A percentile compares a stretch with the other conserved stretches of the same genome.
Evolutionary conservation across 2,888 invertebrate genomes (phyloP).

Genomic region (Stomorhina lunata): DNA sequence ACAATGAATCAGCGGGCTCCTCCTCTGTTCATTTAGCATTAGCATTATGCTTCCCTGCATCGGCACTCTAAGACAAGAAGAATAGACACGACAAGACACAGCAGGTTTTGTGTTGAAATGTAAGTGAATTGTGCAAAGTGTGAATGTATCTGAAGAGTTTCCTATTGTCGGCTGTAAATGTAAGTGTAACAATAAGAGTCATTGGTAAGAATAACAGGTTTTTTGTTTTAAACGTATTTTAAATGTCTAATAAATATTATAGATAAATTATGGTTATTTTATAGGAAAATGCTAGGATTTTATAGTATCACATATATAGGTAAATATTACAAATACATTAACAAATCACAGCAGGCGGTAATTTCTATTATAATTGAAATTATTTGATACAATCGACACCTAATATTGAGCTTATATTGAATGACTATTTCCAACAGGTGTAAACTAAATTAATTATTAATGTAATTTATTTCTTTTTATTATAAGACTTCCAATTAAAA

Average conservation of each 20-base stretch:
- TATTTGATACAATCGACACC: no score
- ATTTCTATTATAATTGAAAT: neutral
- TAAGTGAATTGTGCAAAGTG: conserved; percentile 35
- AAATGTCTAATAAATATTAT: conserved; percentile 44
- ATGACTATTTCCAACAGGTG: no score
- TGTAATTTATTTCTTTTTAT: no score
- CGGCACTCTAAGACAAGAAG: neutral
- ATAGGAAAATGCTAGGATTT: no score
- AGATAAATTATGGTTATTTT: conserved; percentile 18
- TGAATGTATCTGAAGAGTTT: no score
- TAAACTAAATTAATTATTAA: no score
- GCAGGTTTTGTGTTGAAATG: conserved; percentile 25
- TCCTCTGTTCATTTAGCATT: conserved; percentile 22
- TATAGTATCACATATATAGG: neutral
- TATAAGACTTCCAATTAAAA: no score
- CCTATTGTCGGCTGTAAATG: neutral
- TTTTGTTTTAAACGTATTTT: conserved; percentile 16
- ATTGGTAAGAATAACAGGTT: conserved; percentile 47
- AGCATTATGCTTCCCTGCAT: neutral
- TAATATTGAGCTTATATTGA: no score
- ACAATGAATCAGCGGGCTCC: conserved; percentile 57
- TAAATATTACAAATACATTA: neutral
- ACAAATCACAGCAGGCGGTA: neutral
- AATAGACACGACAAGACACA: no score
- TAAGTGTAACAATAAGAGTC: conserved; percentile 25